phyloP scores from a whole-genome alignment of 2,888 invertebrate species.

The Euplexia lucipara region DNA sequence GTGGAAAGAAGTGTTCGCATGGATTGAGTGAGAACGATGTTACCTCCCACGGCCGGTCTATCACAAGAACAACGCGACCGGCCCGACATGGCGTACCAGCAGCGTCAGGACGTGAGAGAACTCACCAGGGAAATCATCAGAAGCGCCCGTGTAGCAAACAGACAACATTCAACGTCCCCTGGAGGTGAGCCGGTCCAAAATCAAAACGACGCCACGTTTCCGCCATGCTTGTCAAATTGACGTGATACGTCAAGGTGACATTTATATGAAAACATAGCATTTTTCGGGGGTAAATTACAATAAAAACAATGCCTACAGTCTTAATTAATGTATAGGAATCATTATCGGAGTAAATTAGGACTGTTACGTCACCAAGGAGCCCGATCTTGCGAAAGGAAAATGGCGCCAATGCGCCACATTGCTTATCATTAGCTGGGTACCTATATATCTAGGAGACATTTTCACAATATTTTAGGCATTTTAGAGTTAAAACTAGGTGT shows the following conservation, averaged over 20 bases:
- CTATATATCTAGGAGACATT: slow-evolving; percentile 20
- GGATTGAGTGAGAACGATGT: slow-evolving; percentile 87
- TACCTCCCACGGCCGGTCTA: slow-evolving; percentile 89
- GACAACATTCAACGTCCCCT: slow-evolving; percentile 86
- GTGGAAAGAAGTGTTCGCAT: slow-evolving; percentile 78
- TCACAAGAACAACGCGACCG: slow-evolving; percentile 87
- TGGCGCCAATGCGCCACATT: slow-evolving; percentile 86
- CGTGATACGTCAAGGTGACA: slow-evolving; percentile 91
- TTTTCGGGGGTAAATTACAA: slow-evolving; percentile 72
- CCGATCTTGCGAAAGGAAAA: slow-evolving; percentile 85
- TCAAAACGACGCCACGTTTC: slow-evolving; percentile 90
- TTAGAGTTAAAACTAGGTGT: background rate
- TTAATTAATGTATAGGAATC: slow-evolving; percentile 56
- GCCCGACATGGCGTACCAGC: slow-evolving; percentile 88
- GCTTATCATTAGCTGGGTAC: slow-evolving; percentile 62
- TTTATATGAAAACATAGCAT: slow-evolving; percentile 86
- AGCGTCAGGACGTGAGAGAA: slow-evolving; percentile 87
- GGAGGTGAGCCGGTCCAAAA: slow-evolving; percentile 86
- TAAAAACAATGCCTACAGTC: slow-evolving; percentile 66
- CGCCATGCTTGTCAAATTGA: slow-evolving; percentile 91
- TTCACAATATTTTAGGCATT: slow-evolving; percentile 12
- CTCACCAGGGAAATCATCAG: slow-evolving; percentile 87
- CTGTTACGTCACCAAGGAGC: slow-evolving; percentile 87
- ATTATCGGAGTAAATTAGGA: slow-evolving; percentile 72
- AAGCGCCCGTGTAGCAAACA: slow-evolving; percentile 84